Evolutionary conservation across 2,797 vertebrate genomes (phyloP), one percentile per base, ranked within the genome.

Genomic region (Buceros bicornis): DNA sequence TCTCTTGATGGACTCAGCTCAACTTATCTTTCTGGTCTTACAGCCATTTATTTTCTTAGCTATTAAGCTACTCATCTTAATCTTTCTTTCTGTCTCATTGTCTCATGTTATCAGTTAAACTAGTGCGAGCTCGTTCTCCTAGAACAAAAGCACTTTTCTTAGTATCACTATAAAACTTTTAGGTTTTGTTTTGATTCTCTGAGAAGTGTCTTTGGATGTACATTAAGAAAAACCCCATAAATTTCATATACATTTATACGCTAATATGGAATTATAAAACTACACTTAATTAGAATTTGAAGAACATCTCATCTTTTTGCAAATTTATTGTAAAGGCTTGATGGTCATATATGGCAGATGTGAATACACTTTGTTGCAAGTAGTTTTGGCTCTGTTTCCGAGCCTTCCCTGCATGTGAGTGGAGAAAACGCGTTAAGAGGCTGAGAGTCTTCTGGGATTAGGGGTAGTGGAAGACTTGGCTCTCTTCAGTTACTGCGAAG

Each of bases 381-480:
- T 60, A 25, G 48, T 31, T 53, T 19, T 42, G 77, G 21, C 37
- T 2, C n/a, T 3, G 16, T 17, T 62, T 60, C 19, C 11, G 15
- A 58, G 37, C 28, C 19, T 31, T 47, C 18, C 35, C 18, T 14
- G 5, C 42, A 14, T 0, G 33, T 43, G 14, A 64, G 22, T 0
- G 13, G 31, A 42, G 20, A 6, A 16, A 33, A 3, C 0, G 24
- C 20, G 24, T 7, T 10, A 19, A 19, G 16, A 31, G 29, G 31
- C 2, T 5, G 37, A 16, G 33, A 31, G 10, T 11, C 54, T n/a
- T 18, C 33, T 10, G 77, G 33, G 53, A 43, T 20, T 0, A 9
- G 4, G 29, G 40, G 21, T 0, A 43, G 26, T 0, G 2, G 28
- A 4, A 6, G 25, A 1, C 21, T 4, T 1, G 20, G 12, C 8